phyloP scores from a whole-genome alignment of 2,113 vertebrate species.

The Gnathochromis pfefferi region DNA sequence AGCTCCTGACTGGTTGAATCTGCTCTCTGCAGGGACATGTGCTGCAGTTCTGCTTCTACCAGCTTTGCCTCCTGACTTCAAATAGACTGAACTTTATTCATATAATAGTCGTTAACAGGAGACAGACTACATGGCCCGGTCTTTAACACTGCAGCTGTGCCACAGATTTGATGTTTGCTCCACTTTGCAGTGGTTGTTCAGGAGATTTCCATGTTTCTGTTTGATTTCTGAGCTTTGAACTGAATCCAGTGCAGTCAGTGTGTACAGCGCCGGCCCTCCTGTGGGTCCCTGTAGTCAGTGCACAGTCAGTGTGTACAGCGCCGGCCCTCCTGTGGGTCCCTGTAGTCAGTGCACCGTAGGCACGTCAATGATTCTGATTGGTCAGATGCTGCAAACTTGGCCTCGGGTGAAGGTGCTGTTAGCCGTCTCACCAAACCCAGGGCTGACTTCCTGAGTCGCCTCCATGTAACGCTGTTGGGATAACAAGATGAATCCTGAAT shows the following conservation, averaged over 20 bases:
- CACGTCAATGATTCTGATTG: not conserved
- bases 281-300: not conserved
- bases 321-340: not conserved
- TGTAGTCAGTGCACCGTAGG: not conserved
- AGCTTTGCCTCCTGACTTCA: not conserved
- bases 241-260: not conserved
- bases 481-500: not conserved
- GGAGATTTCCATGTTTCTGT: not conserved
- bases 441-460: not conserved
- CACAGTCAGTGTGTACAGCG: not conserved
- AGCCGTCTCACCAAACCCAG: not conserved
- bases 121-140: not conserved
- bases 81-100: not conserved
- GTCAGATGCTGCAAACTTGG: not conserved
- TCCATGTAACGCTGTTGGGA: not conserved
- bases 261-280: rapidly evolving
- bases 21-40: not conserved
- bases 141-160: not conserved
- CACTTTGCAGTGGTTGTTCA: not conserved
- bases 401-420: not conserved
- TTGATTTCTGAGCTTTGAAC: not conserved
- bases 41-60: not conserved
- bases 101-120: not conserved
- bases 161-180: not conserved
- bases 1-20: not conserved